Evolutionary conservation across 92 coral and sea anemone species (phyloP).

Genomic region (Meandrina meandrites): DNA sequence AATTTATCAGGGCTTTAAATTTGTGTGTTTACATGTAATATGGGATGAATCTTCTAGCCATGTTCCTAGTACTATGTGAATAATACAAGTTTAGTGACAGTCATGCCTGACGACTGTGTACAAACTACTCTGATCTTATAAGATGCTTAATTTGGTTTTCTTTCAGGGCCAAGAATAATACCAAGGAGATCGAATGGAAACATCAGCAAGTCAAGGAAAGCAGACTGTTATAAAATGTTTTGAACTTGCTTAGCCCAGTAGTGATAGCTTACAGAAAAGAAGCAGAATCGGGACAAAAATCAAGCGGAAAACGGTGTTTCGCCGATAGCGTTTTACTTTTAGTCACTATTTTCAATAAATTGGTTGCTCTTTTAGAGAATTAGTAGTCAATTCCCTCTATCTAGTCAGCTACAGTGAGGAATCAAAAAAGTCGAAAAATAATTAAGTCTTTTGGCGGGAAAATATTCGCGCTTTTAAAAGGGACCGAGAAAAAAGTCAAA

Average conservation of each 20-base stretch:
- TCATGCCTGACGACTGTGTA: neutral
- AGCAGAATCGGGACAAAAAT: too few relatives aligned
- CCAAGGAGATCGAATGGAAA: neutral
- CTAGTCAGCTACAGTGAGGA: neutral
- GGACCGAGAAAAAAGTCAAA: neutral
- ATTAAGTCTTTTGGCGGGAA: neutral
- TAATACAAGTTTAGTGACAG: neutral
- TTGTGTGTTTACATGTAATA: too few relatives aligned
- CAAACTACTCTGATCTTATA: neutral
- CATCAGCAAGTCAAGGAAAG: neutral
- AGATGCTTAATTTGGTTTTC: neutral
- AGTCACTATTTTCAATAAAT: neutral
- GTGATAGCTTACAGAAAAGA: neutral
- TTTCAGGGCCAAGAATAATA: neutral
- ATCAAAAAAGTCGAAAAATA: too few relatives aligned
- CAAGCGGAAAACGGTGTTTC: too few relatives aligned
- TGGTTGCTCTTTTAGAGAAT: neutral
- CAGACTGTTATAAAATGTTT: neutral
- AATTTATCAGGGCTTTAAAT: too few relatives aligned
- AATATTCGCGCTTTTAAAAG: constrained; percentile 5
- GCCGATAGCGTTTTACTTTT: neutral
- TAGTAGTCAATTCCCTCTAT: neutral
- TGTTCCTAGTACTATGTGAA: neutral
- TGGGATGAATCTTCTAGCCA: neutral
- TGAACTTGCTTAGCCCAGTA: neutral